Conservation (phyloP, 2,113 vertebrate genomes). For the Takifugu bimaculatus region DNA sequence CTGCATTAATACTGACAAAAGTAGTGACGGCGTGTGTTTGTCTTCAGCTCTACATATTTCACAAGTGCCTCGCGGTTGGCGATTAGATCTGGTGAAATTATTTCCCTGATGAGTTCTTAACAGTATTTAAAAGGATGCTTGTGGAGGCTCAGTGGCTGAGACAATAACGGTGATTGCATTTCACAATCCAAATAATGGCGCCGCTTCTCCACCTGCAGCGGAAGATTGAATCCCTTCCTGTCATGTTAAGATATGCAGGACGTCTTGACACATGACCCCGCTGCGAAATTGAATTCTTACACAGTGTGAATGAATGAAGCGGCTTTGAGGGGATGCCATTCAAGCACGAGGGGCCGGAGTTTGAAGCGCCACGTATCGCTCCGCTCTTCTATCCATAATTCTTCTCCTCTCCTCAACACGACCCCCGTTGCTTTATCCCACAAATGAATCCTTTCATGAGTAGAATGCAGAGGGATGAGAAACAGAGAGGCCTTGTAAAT, state of each 20-base stretch:
- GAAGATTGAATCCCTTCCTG: conserved; percentile 75
- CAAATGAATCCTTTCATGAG: conserved; percentile 68
- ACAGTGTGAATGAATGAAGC: conserved; percentile 70
- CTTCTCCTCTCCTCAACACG: conserved; percentile 25
- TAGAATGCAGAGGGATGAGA: conserved; percentile 19
- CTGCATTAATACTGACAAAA: conserved; percentile 38
- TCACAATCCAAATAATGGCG: conserved; percentile 39
- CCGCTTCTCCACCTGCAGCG: conserved; percentile 57
- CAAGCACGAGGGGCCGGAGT: conserved; percentile 28
- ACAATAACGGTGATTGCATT: conserved; percentile 44
- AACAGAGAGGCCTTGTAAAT: conserved; percentile 46
- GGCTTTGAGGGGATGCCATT: conserved; percentile 66
- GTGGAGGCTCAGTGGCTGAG: conserved; percentile 34
- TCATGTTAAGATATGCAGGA: conserved; percentile 71
- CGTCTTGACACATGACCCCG: conserved; percentile 63
- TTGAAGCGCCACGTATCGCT: conserved; percentile 40
- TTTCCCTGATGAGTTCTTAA: conserved; percentile 45
- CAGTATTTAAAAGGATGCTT: conserved; percentile 49
- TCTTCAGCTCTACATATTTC: conserved; percentile 34
- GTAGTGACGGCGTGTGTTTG: conserved; percentile 21
- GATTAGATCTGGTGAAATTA: conserved; percentile 37
- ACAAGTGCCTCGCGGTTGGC: conserved; percentile 33
- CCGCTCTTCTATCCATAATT: conserved; percentile 31
- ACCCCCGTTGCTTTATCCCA: conserved; percentile 31
- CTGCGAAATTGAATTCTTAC: conserved; percentile 81